Percentiles rank a stretch among this genome's conserved stretches.
Conservation (phyloP, 2,113 vertebrate species). For the Planiliza haematocheilus region DNA sequence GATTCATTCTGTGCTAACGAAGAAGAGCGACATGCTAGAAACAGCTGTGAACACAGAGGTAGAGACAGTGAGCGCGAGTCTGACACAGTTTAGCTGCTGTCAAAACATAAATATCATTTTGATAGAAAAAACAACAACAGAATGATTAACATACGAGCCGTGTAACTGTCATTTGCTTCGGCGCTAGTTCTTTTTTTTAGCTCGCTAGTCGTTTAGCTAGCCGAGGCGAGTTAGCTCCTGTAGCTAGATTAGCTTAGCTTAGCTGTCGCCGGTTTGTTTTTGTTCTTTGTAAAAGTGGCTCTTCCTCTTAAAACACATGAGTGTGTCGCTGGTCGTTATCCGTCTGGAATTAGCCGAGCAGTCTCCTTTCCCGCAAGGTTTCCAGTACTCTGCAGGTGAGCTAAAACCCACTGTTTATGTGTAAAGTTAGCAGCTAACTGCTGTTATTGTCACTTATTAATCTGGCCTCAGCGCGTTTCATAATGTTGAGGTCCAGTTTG, state of each 20-base stretch:
- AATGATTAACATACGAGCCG: neutral
- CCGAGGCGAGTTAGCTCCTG: neutral
- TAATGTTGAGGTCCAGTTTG: too few species aligned
- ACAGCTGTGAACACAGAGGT: neutral
- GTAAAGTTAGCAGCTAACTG: conserved; percentile 37
- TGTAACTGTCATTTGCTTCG: neutral
- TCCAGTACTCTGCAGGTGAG: conserved; percentile 89
- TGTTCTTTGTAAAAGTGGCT: conserved; percentile 35
- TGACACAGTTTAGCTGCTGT: too few species aligned
- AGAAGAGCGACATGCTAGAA: conserved; percentile 35
- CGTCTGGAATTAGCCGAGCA: conserved; percentile 94
- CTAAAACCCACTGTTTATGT: too few species aligned
- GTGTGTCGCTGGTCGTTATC: conserved; percentile 95
- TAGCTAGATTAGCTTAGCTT: neutral
- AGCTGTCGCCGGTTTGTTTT: conserved; percentile 44
- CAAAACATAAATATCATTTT: neutral
- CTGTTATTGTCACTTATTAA: too few species aligned
- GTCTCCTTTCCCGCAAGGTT: conserved; percentile 88
- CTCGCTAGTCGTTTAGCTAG: conserved; percentile 5
- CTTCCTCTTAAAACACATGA: conserved; percentile 86
- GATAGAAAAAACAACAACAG: neutral
- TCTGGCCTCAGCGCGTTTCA: too few species aligned
- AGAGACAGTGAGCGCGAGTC: too few species aligned
- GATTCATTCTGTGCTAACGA: neutral
- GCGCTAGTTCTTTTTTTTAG: neutral